Conservation (phyloP, 2,113 vertebrate species). For the Macquaria australasica region DNA sequence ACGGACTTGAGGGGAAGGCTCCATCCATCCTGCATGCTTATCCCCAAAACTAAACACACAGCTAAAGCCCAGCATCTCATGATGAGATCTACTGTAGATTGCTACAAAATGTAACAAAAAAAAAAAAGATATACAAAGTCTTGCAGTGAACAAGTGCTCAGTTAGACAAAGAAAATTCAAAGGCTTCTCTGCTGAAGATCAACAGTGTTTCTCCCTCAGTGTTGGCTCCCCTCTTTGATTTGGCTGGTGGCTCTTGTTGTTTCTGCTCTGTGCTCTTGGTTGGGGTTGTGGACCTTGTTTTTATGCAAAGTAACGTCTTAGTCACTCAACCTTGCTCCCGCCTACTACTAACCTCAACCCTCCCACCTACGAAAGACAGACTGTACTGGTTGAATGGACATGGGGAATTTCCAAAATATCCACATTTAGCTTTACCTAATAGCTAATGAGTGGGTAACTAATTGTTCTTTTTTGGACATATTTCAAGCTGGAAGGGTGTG, state of each 20-base stretch:
- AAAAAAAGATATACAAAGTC: not conserved
- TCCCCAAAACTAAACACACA: slow-evolving; percentile 77
- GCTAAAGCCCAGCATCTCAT: slow-evolving; percentile 77
- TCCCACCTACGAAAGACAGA: slow-evolving; percentile 62
- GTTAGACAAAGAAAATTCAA: not conserved
- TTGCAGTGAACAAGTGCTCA: slow-evolving; percentile 15
- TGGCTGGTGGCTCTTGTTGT: slow-evolving; percentile 52
- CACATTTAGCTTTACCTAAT: slow-evolving; percentile 62
- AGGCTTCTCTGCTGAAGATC: slow-evolving; percentile 40
- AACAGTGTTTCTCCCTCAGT: slow-evolving; percentile 8
- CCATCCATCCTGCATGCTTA: slow-evolving; percentile 75
- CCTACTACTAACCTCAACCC: slow-evolving; percentile 69
- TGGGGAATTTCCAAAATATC: slow-evolving; percentile 79
- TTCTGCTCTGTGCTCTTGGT: slow-evolving; percentile 41
- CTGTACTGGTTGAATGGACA: slow-evolving; percentile 19
- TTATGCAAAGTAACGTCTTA: slow-evolving; percentile 75
- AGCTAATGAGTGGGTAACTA: slow-evolving; percentile 26
- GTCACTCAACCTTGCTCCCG: slow-evolving; percentile 71
- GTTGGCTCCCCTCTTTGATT: slow-evolving; percentile 53
- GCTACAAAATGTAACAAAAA: slow-evolving; percentile 1
- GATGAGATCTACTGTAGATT: slow-evolving; percentile 55
- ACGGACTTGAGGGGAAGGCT: slow-evolving; percentile 79
- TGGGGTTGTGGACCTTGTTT: slow-evolving; percentile 70
- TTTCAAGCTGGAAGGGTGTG: not conserved
- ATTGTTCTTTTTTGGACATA: slow-evolving; percentile 29